Evolutionary conservation across 2,797 vertebrate genomes (phyloP).

Genomic region (Danio jaintianensis): DNA sequence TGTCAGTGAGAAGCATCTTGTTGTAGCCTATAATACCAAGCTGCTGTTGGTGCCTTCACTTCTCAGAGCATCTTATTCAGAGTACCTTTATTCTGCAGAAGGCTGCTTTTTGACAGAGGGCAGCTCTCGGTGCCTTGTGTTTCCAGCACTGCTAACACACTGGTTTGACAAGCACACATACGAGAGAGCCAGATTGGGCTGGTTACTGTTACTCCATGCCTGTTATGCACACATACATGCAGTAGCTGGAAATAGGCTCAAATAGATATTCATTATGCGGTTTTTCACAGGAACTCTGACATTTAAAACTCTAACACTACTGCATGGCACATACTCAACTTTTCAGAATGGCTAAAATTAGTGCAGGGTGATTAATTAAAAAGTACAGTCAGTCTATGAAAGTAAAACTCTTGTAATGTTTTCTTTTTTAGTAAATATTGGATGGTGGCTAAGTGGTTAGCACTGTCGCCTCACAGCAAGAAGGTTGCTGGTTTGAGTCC

Average conservation of each 20-base stretch:
- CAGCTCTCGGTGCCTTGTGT: constrained; percentile 34
- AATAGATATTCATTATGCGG: constrained; percentile 11
- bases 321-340: background rate
- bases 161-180: constrained; percentile 49
- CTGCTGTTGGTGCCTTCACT: constrained; percentile 18
- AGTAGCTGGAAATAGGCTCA: constrained; percentile 25
- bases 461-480: no score
- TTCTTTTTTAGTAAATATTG: no score
- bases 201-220: constrained; percentile 21
- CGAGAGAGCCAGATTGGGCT: constrained; percentile 26
- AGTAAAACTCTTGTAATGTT: no score
- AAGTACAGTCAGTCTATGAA: no score
- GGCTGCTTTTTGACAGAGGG: constrained; percentile 52
- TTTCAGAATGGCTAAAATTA: background rate
- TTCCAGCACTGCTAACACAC: constrained; percentile 43
- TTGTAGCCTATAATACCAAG: constrained; percentile 31
- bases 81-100: constrained; percentile 33
- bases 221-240: background rate
- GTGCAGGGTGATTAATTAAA: no score
- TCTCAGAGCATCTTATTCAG: constrained; percentile 34
- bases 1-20: constrained; percentile 45
- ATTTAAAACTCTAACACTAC: background rate
- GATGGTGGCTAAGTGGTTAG: no score
- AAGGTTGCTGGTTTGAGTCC: no score
- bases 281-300: background rate